Evolutionary conservation across 2,888 invertebrate species (phyloP), one percentile per base, ranked within the genome.

Genomic region (Eustalomyia histrio): DNA sequence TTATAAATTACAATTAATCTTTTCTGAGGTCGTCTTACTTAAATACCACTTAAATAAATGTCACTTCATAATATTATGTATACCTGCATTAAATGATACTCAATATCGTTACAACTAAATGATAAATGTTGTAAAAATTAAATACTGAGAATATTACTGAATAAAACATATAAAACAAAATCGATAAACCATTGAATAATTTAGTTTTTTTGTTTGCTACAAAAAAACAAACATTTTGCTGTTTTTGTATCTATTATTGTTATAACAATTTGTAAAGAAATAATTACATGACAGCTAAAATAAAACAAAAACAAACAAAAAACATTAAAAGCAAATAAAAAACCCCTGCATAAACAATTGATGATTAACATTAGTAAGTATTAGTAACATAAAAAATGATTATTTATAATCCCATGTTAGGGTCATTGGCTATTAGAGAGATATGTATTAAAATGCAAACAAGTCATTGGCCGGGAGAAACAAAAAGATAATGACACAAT

Each of bases 181-280:
- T 76, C 68, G 75, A 76, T 76, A 69, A 61, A 60, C 43, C 55
- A 76, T 76, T 68, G 63, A 68, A 68, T 68, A 55, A 76, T 68
- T 68, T 68, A 57, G 63, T 68, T 76, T 24, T 52, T 33, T 52
- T 50, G 17, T 55, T 67, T 60, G 21, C 65, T 24, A 24, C 2
- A 24, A 24, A 24, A 12, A 18, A 33, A 39, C 0, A 24, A n/a
- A n/a, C n/a, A n/a, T n/a, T 61, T 43, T 67, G 60, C 17, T 35
- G 33, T 57, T 57, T 43, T 21, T 47, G 53, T 55, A 68, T 61
- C 63, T 61, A 9, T 60, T 60, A 52, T 35, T 52, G 39, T n/a
- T 53, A 35, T 52, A 52, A 52, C 61, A 53, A 55, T 67, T 71
- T 61, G 16, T 52, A 61, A 53, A 61, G 52, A 39, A 55, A 52